Evolutionary conservation across 2,797 vertebrate genomes (phyloP), one percentile per base, ranked within the genome.

Genomic region (Cichlasoma orientale): DNA sequence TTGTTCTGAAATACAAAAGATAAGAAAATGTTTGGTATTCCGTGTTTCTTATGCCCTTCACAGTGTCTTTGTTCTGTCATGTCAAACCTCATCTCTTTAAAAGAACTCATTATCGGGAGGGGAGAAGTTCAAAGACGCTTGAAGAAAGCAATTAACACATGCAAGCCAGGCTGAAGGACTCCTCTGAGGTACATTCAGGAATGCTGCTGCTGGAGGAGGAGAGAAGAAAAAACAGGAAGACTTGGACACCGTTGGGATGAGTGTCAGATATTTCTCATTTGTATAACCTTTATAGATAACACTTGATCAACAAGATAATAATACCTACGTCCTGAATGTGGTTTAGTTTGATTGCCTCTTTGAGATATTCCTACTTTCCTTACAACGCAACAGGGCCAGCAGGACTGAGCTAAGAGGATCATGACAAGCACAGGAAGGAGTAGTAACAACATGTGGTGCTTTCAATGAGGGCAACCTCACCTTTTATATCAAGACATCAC

Each of bases 101-200:
- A 90, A 89, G 29, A 92, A 92, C 78, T 90, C 89, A 93, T 93
- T 91, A 94, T 90, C 66, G n/a, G 78, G 88, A 89, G 89, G 82
- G 84, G 87, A 85, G 83, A 84, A 80, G 88, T 92, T 93, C 84
- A 93, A 92, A 93, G 87, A 91, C 69, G 47, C 90, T 89, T 14
- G 59, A 92, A 90, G 86, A 94, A 92, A 92, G 90, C 85, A 93
- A 93, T 94, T 93, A 93, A 91, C 84, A 85, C 86, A 79, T 82
- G 82, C 66, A 47, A 90, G 88, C 29, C 78, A 85, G 83, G 78
- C 78, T 54, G 79, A 74, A 84, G 88, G 81, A 87, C 82, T 88
- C 86, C 88, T 91, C 84, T 33, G 83, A 72, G 86, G 74, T 81
- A 82, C 82, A 86, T 81, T 89, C 86, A 82, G 77, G 74, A 55